Conservation (phyloP, 2,888 invertebrate genomes). For the Ferrisia virgata region DNA sequence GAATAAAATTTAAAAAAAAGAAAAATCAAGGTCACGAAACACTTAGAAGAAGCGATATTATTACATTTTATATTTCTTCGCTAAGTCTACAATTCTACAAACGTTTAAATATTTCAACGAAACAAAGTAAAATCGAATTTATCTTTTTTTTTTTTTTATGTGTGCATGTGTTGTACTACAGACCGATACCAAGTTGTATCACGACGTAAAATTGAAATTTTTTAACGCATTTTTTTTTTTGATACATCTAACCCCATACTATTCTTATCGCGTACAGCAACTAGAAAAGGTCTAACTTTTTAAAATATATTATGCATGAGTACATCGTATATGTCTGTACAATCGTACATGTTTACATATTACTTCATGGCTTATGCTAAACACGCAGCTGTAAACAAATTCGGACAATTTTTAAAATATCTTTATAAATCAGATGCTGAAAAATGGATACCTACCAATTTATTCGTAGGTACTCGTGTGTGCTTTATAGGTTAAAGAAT, state of each 20-base stretch:
- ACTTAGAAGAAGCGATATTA: not conserved
- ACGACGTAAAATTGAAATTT: not conserved
- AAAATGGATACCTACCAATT: no score
- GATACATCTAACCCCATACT: not conserved
- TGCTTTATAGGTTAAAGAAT: no score
- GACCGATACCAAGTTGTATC: not conserved
- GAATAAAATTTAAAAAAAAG: not conserved
- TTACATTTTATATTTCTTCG: not conserved
- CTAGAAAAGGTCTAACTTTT: not conserved
- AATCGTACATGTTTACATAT: not conserved
- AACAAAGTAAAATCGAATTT: conserved; percentile 11
- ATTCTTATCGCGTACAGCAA: not conserved
- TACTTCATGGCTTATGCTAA: not conserved
- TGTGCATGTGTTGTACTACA: not conserved
- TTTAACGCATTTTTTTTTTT: not conserved
- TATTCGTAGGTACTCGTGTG: no score
- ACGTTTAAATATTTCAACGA: not conserved
- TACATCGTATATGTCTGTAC: not conserved
- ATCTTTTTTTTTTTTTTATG: not conserved
- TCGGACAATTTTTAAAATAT: not conserved
- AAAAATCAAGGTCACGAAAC: not conserved
- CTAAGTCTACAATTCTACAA: not conserved
- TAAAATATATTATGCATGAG: no score
- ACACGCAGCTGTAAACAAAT: not conserved
- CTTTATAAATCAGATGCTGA: not conserved